Evolutionary conservation across 2,888 invertebrate species (phyloP).

Genomic region (Linnaemya tessellans): DNA sequence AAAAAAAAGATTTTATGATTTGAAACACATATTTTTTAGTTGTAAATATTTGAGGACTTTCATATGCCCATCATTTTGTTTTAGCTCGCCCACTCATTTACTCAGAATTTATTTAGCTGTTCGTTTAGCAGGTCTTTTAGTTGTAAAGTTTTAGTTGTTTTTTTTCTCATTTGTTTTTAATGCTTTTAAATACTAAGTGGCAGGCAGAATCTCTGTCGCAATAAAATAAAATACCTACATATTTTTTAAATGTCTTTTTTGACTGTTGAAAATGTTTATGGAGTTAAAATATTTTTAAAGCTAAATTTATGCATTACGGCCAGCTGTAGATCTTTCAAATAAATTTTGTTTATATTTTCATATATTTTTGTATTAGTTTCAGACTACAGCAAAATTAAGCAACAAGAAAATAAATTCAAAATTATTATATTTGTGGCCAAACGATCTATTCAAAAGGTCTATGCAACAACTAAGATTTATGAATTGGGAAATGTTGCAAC

Average conservation of each 20-base stretch:
- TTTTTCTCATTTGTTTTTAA: constrained; percentile 30
- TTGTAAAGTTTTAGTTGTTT: constrained; percentile 43
- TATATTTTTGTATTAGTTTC: background rate
- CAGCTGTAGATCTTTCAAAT: background rate
- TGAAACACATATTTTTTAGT: constrained; percentile 31
- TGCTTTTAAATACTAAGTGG: constrained; percentile 11
- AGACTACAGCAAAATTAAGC: too few species aligned
- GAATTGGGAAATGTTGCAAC: too few species aligned
- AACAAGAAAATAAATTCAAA: too few species aligned
- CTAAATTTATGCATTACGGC: background rate
- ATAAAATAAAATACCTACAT: constrained; percentile 35
- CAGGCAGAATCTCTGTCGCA: constrained; percentile 38
- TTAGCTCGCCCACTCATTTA: constrained; percentile 38
- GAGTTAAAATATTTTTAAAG: background rate
- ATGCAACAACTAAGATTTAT: too few species aligned
- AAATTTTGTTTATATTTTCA: background rate
- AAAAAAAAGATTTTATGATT: constrained; percentile 3
- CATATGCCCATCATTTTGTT: constrained; percentile 39
- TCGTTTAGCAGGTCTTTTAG: constrained; percentile 37
- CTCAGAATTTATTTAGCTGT: constrained; percentile 27
- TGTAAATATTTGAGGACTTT: constrained; percentile 34
- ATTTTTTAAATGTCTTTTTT: constrained; percentile 27
- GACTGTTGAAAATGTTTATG: background rate
- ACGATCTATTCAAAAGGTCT: too few species aligned
- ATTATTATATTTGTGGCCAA: too few species aligned